Evolutionary conservation across 2,113 vertebrate species (phyloP).

Genomic region (Bagarius yarrelli): DNA sequence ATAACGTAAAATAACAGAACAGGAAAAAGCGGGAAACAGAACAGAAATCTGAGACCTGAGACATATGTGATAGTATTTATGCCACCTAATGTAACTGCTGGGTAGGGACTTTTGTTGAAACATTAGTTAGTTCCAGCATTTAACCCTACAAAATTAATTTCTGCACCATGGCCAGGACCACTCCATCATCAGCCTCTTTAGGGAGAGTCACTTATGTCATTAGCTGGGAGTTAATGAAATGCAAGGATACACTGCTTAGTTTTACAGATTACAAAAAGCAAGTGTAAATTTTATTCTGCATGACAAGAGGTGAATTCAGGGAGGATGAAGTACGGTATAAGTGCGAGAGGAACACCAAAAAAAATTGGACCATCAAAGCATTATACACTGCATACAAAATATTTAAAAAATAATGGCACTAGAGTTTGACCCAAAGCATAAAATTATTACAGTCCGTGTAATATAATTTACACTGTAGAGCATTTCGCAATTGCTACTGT

Average conservation of each 20-base stretch:
- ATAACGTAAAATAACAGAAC: conserved; percentile 33
- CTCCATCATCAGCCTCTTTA: conserved; percentile 97
- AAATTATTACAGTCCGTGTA: not conserved
- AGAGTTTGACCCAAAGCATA: not conserved
- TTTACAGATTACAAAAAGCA: conserved; percentile 94
- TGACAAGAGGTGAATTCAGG: conserved; percentile 47
- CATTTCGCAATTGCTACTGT: conserved; percentile 6
- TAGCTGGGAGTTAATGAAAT: conserved; percentile 99
- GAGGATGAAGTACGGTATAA: conserved; percentile 18
- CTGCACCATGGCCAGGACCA: conserved; percentile 90
- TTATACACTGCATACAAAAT: conserved; percentile 18
- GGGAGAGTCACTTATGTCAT: conserved; percentile 98
- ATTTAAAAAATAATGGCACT: not conserved
- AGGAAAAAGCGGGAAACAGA: conserved; percentile 43
- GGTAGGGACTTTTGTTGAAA: conserved; percentile 97
- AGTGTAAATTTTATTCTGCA: conserved; percentile 88
- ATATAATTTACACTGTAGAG: not conserved
- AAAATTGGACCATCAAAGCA: not conserved
- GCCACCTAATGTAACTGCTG: conserved; percentile 97
- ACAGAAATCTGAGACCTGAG: conserved; percentile 79
- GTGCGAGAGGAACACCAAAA: not conserved
- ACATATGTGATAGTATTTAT: conserved; percentile 94
- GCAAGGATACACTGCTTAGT: conserved; percentile 98
- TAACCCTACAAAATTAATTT: conserved; percentile 99
- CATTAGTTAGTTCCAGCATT: conserved; percentile 99